Evolutionary conservation across 2,888 invertebrate species (phyloP).

Genomic region (Nasonovia ribisnigri): DNA sequence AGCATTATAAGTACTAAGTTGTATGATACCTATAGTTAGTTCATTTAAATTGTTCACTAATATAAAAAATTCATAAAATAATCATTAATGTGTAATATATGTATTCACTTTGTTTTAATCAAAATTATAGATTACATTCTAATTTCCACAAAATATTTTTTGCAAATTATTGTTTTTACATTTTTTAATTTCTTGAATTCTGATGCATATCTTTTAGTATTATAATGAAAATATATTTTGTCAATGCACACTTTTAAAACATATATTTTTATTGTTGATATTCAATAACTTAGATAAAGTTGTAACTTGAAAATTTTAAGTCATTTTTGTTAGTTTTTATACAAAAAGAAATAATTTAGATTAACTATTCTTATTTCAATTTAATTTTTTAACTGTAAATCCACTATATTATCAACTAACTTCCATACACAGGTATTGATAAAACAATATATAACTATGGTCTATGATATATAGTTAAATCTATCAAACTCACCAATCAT

Average conservation of each 20-base stretch:
- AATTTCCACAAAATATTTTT: background rate
- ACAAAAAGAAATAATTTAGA: slow-evolving; percentile 4
- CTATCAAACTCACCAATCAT: background rate
- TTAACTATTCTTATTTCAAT: background rate
- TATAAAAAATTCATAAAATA: background rate
- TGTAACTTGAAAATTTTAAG: slow-evolving; percentile 6
- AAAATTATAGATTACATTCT: slow-evolving; percentile 19
- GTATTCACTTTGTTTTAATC: background rate
- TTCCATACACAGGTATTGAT: slow-evolving; percentile 14
- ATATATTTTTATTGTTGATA: slow-evolving; percentile 27
- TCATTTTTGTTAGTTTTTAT: slow-evolving; percentile 45
- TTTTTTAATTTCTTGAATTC: slow-evolving; percentile 33
- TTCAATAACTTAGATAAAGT: background rate
- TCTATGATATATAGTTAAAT: background rate
- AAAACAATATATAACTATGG: slow-evolving; percentile 11
- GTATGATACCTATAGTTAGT: background rate
- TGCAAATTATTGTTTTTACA: background rate
- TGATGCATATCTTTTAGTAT: slow-evolving; percentile 48
- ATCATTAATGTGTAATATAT: background rate
- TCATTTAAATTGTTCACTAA: background rate
- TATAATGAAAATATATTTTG: background rate
- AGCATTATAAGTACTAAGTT: background rate
- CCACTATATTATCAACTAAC: background rate
- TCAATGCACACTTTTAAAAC: background rate
- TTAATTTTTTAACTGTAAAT: background rate